Evolutionary conservation across 2,797 vertebrate species (phyloP).

Genomic region (Sebastes iracundus): DNA sequence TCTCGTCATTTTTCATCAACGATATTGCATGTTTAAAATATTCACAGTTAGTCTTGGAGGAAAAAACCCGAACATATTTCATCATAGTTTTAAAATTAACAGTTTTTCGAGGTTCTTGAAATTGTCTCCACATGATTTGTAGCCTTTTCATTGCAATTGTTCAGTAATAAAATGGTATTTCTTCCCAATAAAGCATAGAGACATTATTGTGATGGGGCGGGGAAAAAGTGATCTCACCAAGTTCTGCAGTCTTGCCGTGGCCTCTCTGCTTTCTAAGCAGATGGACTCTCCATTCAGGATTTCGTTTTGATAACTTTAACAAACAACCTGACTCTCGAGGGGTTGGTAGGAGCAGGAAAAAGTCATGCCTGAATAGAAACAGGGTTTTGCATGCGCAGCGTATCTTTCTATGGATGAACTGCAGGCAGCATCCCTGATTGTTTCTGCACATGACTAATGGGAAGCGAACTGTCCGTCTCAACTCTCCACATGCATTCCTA

Average conservation of each 20-base stretch:
- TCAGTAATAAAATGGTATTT: background rate
- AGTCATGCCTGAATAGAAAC: conserved; percentile 19
- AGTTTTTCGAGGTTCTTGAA: background rate
- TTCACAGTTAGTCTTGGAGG: too few relatives aligned
- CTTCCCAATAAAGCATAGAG: background rate
- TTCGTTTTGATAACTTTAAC: conserved; percentile 63
- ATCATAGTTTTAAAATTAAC: background rate
- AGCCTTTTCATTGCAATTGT: background rate
- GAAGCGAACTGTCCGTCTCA: conserved; percentile 13
- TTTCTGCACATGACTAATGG: conserved; percentile 64
- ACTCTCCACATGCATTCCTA: conserved; percentile 7
- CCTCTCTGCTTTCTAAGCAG: conserved; percentile 3
- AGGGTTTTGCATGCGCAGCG: background rate
- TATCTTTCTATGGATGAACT: conserved; percentile 39
- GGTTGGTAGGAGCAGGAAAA: conserved; percentile 34
- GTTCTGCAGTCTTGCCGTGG: background rate
- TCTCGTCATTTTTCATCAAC: too few relatives aligned
- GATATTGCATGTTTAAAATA: too few relatives aligned
- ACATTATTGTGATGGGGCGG: background rate
- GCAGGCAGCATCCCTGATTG: conserved; percentile 55
- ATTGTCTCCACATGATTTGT: background rate
- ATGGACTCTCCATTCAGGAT: conserved; percentile 11
- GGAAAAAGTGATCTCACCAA: conserved; percentile 1
- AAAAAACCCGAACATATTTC: too few relatives aligned
- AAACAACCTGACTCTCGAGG: conserved; percentile 46